Evolutionary conservation across 2,113 vertebrate genomes (phyloP).

Genomic region (Phalacrocorax carbo): DNA sequence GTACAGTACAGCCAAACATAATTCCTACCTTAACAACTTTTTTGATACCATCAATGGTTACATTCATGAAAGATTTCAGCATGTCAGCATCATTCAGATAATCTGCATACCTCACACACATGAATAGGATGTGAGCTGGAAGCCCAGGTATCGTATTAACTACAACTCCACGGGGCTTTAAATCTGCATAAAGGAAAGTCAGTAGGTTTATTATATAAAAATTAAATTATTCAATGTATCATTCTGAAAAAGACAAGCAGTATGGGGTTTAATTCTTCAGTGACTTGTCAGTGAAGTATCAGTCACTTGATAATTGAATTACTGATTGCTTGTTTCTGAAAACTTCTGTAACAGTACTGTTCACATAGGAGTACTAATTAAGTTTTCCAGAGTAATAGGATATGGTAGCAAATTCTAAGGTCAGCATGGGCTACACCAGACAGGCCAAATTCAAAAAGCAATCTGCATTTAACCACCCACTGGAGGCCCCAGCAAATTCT

Average conservation of each 20-base stretch:
- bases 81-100: constrained; percentile 86
- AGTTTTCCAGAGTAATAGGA: neutral
- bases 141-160: constrained; percentile 92
- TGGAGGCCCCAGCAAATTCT: neutral
- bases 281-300: neutral
- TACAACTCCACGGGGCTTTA: constrained; percentile 92
- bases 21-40: constrained; percentile 84
- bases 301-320: neutral
- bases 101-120: constrained; percentile 93
- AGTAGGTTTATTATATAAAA: neutral
- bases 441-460: neutral
- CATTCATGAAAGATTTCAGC: constrained; percentile 90
- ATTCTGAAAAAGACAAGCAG: neutral
- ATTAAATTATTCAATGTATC: neutral
- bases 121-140: constrained; percentile 90
- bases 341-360: neutral
- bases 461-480: neutral
- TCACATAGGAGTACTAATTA: neutral
- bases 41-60: constrained; percentile 84
- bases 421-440: neutral
- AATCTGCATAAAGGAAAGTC: constrained; percentile 72
- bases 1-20: neutral
- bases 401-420: neutral
- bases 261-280: neutral
- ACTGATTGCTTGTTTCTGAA: neutral